These are phyloP conservation scores for Karalla daura DNA, from an alignment of 2,797 vertebrate species.

Conservation along the genomic window DNA sequence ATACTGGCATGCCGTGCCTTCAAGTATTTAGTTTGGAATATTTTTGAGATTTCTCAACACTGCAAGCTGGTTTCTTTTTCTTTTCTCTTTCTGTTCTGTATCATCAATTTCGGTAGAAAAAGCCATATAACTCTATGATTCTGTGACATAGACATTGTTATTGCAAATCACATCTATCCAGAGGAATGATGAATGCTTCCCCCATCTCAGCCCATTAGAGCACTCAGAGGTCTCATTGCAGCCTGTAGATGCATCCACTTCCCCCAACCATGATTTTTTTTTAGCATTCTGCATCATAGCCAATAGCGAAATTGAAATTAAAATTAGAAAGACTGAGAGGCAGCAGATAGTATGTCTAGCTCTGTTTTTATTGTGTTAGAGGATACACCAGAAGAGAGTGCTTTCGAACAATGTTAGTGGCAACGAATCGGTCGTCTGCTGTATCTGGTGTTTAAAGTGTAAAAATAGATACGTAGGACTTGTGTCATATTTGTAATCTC, in stretches of 20 bases:
- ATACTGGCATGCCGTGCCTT: neutral
- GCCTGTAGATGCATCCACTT: constrained; percentile 39
- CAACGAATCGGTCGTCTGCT: neutral
- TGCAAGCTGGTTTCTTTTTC: neutral
- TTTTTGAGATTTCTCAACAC: constrained; percentile 4
- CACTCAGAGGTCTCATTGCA: constrained; percentile 47
- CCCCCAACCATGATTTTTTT: constrained; percentile 12
- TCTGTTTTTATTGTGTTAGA: constrained; percentile 10
- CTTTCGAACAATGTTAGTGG: constrained; percentile 4
- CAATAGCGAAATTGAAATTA: constrained; percentile 51
- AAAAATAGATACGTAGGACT: constrained; percentile 12
- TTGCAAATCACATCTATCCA: constrained; percentile 16
- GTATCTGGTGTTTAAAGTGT: neutral
- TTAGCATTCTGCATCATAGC: constrained; percentile 26
- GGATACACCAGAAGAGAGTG: constrained; percentile 12
- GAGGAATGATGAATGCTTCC: constrained; percentile 28
- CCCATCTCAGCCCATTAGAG: constrained; percentile 35
- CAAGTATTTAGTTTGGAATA: constrained; percentile 5
- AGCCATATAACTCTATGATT: neutral
- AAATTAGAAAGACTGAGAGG: constrained; percentile 46
- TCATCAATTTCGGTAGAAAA: constrained; percentile 2
- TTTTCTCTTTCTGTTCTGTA: neutral
- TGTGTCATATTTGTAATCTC: constrained; percentile 13
- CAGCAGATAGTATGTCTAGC: constrained; percentile 6
- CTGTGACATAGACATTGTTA: constrained; percentile 14